A percentile compares a stretch with the other conserved stretches of the same genome.
phyloP scores from a whole-genome alignment of 2,797 vertebrate genomes.

The Acanthopagrus latus region DNA sequence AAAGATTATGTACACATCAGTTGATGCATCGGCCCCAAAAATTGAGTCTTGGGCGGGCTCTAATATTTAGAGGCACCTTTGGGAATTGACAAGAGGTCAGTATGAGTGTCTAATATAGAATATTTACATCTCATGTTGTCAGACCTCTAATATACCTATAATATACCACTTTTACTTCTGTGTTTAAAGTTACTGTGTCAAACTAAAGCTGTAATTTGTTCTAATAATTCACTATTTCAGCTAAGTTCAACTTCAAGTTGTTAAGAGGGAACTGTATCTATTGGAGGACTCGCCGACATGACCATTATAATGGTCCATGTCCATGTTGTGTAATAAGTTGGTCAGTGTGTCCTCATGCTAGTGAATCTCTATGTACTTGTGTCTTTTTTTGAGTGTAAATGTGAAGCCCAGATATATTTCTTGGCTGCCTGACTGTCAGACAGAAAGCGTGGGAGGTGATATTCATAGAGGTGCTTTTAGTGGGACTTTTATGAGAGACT shows the following conservation, averaged over 20 bases:
- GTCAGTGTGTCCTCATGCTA: slow-evolving; percentile 30
- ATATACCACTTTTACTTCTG: slow-evolving; percentile 1
- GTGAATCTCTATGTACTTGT: slow-evolving; percentile 34
- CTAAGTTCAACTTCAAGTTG: slow-evolving; percentile 5
- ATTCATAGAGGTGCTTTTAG: slow-evolving; percentile 87
- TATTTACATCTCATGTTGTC: background rate
- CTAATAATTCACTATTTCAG: slow-evolving; percentile 3
- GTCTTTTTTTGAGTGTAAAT: slow-evolving; percentile 55
- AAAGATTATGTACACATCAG: too few relatives aligned
- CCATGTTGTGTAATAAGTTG: slow-evolving; percentile 31
- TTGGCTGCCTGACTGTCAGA: slow-evolving; percentile 78
- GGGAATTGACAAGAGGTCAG: background rate
- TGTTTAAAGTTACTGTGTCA: background rate
- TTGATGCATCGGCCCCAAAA: too few relatives aligned
- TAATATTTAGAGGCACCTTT: background rate
- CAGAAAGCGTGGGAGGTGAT: slow-evolving; percentile 83
- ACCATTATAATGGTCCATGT: slow-evolving; percentile 7
- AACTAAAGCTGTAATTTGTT: background rate
- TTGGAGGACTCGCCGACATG: background rate
- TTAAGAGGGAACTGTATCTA: background rate
- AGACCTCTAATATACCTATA: background rate
- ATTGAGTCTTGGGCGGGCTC: too few relatives aligned
- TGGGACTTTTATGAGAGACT: slow-evolving; percentile 87
- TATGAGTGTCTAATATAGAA: background rate
- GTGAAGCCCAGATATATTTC: slow-evolving; percentile 78